Percentiles rank a stretch among this genome's conserved stretches.
These are phyloP conservation scores for Phoxinus phoxinus DNA, from an alignment of 2,113 vertebrate species.

Conservation along the genomic window DNA sequence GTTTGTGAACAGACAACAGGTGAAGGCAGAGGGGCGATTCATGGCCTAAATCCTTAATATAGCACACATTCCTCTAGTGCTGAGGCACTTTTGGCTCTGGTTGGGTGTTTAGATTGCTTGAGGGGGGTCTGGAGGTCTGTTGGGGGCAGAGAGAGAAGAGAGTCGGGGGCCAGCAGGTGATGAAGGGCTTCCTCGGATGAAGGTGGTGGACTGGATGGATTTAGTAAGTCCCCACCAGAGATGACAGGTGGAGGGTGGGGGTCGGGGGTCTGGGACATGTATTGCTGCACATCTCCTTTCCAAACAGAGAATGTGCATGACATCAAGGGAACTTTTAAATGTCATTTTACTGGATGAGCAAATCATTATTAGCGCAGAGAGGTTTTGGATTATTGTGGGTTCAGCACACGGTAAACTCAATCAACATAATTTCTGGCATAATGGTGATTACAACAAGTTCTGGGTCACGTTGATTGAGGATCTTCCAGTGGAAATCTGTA, in stretches of 20 bases:
- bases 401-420: background rate
- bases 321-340: background rate
- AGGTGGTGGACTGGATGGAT: conserved; percentile 16
- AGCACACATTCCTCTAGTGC: background rate
- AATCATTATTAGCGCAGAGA: background rate
- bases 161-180: conserved; percentile 19
- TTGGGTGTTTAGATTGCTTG: conserved; percentile 12
- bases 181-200: conserved; percentile 7
- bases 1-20: conserved; percentile 37
- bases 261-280: background rate
- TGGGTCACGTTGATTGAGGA: too few relatives aligned
- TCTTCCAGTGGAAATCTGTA: too few relatives aligned
- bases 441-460: too few relatives aligned
- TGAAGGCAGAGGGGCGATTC: conserved; percentile 19
- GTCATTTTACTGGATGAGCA: background rate
- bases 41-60: conserved; percentile 24
- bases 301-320: background rate
- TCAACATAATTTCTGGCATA: background rate
- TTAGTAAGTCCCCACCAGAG: background rate
- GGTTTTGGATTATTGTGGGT: background rate
- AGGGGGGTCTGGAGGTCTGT: background rate
- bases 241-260: conserved; percentile 25
- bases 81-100: background rate
- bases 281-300: background rate
- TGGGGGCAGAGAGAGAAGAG: background rate